Percentiles rank a stretch among this genome's conserved stretches.
phyloP scores from a whole-genome alignment of 2,888 invertebrate genomes.

The Macrosoma leucophasiata region DNA sequence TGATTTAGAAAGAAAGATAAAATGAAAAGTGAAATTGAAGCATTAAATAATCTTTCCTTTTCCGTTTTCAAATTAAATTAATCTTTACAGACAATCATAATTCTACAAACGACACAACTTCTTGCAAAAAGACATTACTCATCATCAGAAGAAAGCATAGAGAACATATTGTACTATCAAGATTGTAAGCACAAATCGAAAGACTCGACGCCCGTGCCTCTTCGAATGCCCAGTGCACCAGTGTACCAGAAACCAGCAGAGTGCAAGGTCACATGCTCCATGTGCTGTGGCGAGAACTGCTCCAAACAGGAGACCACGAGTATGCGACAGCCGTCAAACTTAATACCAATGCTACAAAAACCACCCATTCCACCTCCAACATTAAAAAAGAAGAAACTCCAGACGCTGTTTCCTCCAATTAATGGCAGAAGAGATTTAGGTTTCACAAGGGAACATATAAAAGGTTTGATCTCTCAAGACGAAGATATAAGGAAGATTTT shows the following conservation, averaged over 20 bases:
- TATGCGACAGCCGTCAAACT: too few species aligned
- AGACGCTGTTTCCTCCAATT: slow-evolving; percentile 26
- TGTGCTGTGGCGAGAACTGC: slow-evolving; percentile 54
- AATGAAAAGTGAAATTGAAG: too few species aligned
- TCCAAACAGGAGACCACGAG: slow-evolving; percentile 33
- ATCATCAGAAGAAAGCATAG: slow-evolving; percentile 57
- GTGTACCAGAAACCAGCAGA: slow-evolving; percentile 11
- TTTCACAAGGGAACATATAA: slow-evolving; percentile 54
- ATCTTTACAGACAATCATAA: slow-evolving; percentile 47
- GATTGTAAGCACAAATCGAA: slow-evolving; percentile 46
- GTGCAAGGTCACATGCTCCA: slow-evolving; percentile 53
- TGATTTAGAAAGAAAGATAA: too few species aligned
- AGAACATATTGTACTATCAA: slow-evolving; percentile 58
- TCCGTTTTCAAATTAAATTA: too few species aligned
- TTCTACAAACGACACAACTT: slow-evolving; percentile 34
- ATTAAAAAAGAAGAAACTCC: slow-evolving; percentile 38
- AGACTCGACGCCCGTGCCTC: slow-evolving; percentile 4
- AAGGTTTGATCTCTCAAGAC: slow-evolving; percentile 52
- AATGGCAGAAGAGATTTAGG: slow-evolving; percentile 40
- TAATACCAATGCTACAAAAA: slow-evolving; percentile 19
- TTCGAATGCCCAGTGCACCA: neutral
- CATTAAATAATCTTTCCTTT: too few species aligned
- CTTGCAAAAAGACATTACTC: slow-evolving; percentile 33
- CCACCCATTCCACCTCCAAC: slow-evolving; percentile 25
- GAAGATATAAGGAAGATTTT: slow-evolving; percentile 62